Base-by-base conservation (phyloP, 2,888 invertebrate species). In the Xestobium rufovillosum region DNA sequence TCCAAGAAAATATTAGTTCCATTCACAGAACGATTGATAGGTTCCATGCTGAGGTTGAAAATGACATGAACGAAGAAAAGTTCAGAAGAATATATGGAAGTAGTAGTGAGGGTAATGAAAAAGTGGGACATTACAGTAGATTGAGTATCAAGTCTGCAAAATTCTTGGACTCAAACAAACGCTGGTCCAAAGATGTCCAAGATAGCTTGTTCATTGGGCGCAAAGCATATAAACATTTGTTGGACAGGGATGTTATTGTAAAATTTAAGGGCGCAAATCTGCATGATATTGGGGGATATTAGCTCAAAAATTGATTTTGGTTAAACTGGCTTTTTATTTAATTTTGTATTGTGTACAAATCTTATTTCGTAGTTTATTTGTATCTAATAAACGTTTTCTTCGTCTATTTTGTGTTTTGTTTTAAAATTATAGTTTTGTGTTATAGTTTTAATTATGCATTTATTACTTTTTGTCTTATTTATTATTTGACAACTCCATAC, bases 31-130 rank as follows among this genome's bases (percentile, higher is more conserved):
- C 50, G 2, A 45, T 66, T 3, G 64, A 66, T 25, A 47, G 38
- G 8, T 63, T 46, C 39, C 60, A 66, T 45, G 61, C 62, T 0
- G 59, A 65, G 43, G 55, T 66, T 9, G 66, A 66, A 46, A 66
- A 66, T 38, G 59, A 61, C 34, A 56, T 66, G 6, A 66, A 66
- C 36, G 61, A 63, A 38, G 48, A 47, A 1, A 62, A 63, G 45
- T 14, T 43, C 10, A 47, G 47, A 14, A 10, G 8, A 25, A 2
- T 3, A 9, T 47, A 53, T n/a, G 58, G 55, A 3, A 44, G 47
- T 32, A 49, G 53, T 2, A 43, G 55, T 28, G 58, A 57, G 2
- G 45, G 50, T 13, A 51, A 58, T 41, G 55, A 55, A 32, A 40
- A 34, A 26, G 41, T 57, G 8, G 39, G 49, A 2, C 53, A 54